Base-by-base conservation (phyloP, 1,140 invertebrate genomes). In the Gonatopus flavifemur region DNA sequence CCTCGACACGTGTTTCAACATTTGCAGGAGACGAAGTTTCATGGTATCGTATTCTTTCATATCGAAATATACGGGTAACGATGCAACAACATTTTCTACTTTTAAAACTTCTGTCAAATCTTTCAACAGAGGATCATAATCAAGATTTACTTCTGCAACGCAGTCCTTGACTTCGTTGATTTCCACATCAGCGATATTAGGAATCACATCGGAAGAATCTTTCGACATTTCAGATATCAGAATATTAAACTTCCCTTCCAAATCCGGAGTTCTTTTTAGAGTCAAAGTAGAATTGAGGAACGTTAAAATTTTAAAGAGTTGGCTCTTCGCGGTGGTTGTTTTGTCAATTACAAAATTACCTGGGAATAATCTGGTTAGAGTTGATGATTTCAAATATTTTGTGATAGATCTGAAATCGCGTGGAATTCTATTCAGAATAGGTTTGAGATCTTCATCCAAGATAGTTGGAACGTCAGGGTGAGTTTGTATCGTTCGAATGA, bases 51-150 rank as follows among this genome's bases (percentile, higher is more conserved):
- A 55, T n/a, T 46, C 20, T 12, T 9, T 30, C 10, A 46, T 7
- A 2, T 53, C 19, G 21, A 54, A 55, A 31, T 47, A 35, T 5
- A n/a, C 6, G 3, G 53, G 49, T 12, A 55, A 52, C 7, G 49
- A 15, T 8, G 9, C 9, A 18, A 55, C 9, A 7, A 55, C 13
- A 0, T 33, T 38, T 4, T 46, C 7, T 47, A 15, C 35, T 8
- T 9, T 18, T 28, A 13, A 9, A 53, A 21, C 9, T 3, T 25
- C n/a, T 20, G 19, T 28, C 6, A 31, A 53, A 8, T 24, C 24
- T 1, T 48, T 13, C 9, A 54, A 55, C 3, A 50, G 50, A n/a
- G n/a, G 18, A 55, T 55, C 21, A 54, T 50, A 8, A 18, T 24
- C 24, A 53, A 13, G 10, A 48, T n/a, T n/a, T n/a, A n/a, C n/a